Conservation (phyloP, 2,888 invertebrate genomes). For the Bellardia pandia region DNA sequence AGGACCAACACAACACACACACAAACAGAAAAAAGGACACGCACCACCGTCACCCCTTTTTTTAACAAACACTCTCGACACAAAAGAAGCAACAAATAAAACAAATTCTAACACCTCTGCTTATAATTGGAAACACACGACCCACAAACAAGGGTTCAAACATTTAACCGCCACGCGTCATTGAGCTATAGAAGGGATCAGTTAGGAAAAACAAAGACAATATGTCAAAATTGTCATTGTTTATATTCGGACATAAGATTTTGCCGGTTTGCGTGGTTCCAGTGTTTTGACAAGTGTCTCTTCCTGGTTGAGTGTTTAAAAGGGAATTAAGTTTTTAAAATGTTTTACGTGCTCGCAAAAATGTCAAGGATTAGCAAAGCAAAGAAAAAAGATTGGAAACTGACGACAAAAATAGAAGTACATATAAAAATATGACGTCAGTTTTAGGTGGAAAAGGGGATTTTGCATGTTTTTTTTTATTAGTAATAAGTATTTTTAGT, state of each 20-base stretch:
- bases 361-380: conserved; percentile 71
- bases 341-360: conserved; percentile 76
- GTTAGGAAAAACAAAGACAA: conserved; percentile 74
- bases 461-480: neutral
- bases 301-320: conserved; percentile 73
- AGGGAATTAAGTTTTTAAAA: conserved; percentile 78
- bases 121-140: conserved; percentile 68
- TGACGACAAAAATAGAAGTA: neutral
- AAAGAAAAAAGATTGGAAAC: neutral
- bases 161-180: conserved; percentile 81
- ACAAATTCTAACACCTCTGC: conserved; percentile 32
- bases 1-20: conserved; percentile 33
- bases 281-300: conserved; percentile 83
- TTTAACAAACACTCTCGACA: conserved; percentile 21
- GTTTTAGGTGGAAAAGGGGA: neutral
- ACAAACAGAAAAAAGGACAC: conserved; percentile 41
- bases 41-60: conserved; percentile 43
- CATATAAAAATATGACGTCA: neutral
- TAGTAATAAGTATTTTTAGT: conserved; percentile 3
- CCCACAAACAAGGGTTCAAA: conserved; percentile 78
- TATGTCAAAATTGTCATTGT: conserved; percentile 80
- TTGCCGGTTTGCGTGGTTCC: conserved; percentile 65
- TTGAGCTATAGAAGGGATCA: conserved; percentile 68
- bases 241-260: conserved; percentile 57
- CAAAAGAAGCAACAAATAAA: conserved; percentile 48